phyloP scores from a whole-genome alignment of 2,113 vertebrate species.

The Phalacrocorax pelagicus region DNA sequence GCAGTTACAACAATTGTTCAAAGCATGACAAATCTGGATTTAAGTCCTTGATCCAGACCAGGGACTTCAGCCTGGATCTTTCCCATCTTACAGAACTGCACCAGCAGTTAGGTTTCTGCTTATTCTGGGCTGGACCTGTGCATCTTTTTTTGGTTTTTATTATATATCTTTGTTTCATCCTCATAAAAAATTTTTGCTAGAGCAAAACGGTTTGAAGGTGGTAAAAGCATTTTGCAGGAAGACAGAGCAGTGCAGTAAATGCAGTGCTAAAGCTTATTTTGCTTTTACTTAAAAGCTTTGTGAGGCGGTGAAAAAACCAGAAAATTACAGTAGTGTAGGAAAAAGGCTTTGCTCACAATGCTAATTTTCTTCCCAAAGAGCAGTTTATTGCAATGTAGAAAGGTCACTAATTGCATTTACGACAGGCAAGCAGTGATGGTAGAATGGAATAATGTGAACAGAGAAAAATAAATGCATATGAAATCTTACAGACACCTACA shows the following conservation, averaged over 20 bases:
- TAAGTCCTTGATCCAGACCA: background rate
- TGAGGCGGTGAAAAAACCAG: background rate
- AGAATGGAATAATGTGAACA: slow-evolving; percentile 9
- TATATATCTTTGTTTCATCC: background rate
- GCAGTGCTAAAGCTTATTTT: background rate
- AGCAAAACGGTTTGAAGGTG: background rate
- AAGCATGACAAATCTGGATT: background rate
- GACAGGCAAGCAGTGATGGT: background rate
- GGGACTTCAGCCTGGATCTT: background rate
- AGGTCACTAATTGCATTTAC: slow-evolving; percentile 53
- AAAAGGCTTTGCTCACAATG: slow-evolving; percentile 36
- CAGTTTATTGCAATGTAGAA: slow-evolving; percentile 35
- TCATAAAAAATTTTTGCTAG: background rate
- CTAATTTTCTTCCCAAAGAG: slow-evolving; percentile 42
- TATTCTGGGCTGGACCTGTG: background rate
- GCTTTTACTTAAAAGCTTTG: background rate
- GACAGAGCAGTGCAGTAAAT: background rate
- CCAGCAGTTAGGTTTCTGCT: background rate
- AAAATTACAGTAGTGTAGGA: background rate
- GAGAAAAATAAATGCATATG: slow-evolving; percentile 19
- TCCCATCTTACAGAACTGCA: background rate
- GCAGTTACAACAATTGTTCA: background rate
- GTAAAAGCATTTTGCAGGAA: background rate
- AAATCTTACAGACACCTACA: slow-evolving; percentile 29
- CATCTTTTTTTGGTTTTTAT: background rate